phyloP scores from a whole-genome alignment of 2,888 invertebrate species.

The Octonoba sinensis region DNA sequence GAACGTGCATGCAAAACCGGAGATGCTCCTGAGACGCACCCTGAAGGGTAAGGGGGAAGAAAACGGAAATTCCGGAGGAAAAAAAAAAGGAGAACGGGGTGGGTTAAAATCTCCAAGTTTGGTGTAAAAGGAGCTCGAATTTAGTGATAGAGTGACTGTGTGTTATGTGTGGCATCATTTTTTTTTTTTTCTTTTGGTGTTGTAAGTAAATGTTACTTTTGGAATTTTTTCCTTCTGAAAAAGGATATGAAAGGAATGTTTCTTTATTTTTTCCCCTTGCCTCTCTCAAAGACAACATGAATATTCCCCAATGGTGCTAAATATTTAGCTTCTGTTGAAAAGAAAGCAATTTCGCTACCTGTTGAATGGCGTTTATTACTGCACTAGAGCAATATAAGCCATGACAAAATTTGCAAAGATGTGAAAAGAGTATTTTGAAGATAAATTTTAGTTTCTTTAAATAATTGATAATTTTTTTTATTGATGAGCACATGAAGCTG shows the following conservation, averaged over 20 bases:
- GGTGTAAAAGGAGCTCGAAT: slow-evolving; percentile 20
- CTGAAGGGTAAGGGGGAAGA: slow-evolving; percentile 47
- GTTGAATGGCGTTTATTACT: slow-evolving; percentile 26
- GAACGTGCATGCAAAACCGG: slow-evolving; percentile 57
- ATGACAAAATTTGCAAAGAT: neutral
- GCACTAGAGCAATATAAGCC: neutral
- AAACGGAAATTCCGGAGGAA: slow-evolving; percentile 58
- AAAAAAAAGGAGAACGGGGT: slow-evolving; percentile 6
- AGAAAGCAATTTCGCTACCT: slow-evolving; percentile 42
- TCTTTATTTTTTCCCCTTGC: slow-evolving; percentile 8
- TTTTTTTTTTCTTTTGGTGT: slow-evolving; percentile 26
- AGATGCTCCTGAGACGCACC: slow-evolving; percentile 61
- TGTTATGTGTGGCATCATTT: slow-evolving; percentile 5
- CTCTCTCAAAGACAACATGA: slow-evolving; percentile 14
- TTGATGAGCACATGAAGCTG: no score
- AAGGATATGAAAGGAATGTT: slow-evolving; percentile 20
- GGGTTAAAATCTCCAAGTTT: slow-evolving; percentile 25
- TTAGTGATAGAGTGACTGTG: slow-evolving; percentile 26
- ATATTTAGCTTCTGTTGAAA: slow-evolving; percentile 11
- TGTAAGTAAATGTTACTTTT: slow-evolving; percentile 57
- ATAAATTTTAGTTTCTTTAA: neutral
- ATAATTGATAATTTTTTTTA: no score
- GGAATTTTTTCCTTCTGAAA: slow-evolving; percentile 9
- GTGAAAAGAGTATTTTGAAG: neutral
- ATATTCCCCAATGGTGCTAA: slow-evolving; percentile 46